Evolutionary conservation across 2,113 vertebrate genomes (phyloP), one percentile per base, ranked within the genome.

Genomic region (Gyps fulvus): DNA sequence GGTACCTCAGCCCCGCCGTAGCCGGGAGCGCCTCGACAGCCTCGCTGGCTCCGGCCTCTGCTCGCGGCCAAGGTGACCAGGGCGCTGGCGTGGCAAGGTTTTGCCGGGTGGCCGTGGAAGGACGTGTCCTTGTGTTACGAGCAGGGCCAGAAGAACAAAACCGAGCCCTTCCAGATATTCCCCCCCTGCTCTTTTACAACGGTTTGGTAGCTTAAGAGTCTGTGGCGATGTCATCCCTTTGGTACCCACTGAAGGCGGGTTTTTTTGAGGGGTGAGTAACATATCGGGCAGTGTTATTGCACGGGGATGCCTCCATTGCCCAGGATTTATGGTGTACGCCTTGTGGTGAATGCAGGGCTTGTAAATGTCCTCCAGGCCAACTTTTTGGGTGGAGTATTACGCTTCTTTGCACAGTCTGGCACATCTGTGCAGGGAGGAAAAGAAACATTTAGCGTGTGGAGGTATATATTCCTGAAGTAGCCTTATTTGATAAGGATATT

Each of bases 271-370:
- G 19, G 3, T 9, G 11, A 17, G 21, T 13, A 11, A 7, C 7
- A 3, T 59, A 45, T 16, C 1, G 4, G 43, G 54, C 42, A 13
- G 23, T 26, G 71, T 5, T 6, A 8, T 25, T 22, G 43, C 43
- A 10, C 4, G 10, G 58, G 57, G 67, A 3, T 55, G 21, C 40
- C 27, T 49, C 45, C 6, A 0, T 31, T 27, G 67, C 36, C 50
- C 59, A 2, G 3, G 55, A 18, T 8, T 76, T 22, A 1, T 0
- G 0, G 16, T 7, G 29, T 6, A 6, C 1, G 0, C 27, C 23
- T 6, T 18, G 61, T 3, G 62, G 43, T 13, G 5, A 79, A 6
- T 1, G 13, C 11, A 2, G 0, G 2, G 34, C 65, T 78, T 38
- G 47, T 8, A 16, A 22, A 11, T 19, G 21, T 74, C 27, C 22